Percentiles rank a stretch among this genome's conserved stretches.
Conservation (phyloP, 35 echinoderm and acorn worm species). For the Acanthaster planci region DNA sequence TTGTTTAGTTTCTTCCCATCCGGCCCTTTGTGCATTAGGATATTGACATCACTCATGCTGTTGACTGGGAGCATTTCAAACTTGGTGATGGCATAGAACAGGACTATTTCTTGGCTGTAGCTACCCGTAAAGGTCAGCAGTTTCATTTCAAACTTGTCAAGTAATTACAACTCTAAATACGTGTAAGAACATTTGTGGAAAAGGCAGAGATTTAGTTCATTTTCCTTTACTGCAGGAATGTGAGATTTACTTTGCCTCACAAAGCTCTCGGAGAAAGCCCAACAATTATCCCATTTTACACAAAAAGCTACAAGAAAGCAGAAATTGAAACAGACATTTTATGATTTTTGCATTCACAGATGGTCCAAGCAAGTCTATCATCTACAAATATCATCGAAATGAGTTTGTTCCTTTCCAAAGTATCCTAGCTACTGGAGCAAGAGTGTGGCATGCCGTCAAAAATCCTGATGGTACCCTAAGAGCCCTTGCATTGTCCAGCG, state of each 20-base stretch:
- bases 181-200: too few relatives aligned
- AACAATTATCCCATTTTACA: neutral
- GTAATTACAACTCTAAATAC: too few relatives aligned
- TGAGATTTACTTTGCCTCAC: neutral
- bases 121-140: neutral
- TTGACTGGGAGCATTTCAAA: neutral
- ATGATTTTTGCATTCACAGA: neutral
- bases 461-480: neutral
- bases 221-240: neutral
- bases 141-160: neutral
- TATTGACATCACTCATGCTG: neutral
- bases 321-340: neutral
- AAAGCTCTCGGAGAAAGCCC: neutral
- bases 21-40: neutral
- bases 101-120: slow-evolving; percentile 17
- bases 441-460: slow-evolving; percentile 25
- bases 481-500: slow-evolving; percentile 6
- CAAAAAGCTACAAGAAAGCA: neutral
- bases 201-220: too few relatives aligned
- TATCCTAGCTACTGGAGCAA: slow-evolving; percentile 17
- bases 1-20: too few relatives aligned
- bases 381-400: slow-evolving; percentile 32
- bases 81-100: neutral
- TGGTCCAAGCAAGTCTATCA: slow-evolving; percentile 6
- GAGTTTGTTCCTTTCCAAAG: slow-evolving; percentile 41